phyloP scores from a whole-genome alignment of 2,797 vertebrate genomes.

The Ciconia nigra region DNA sequence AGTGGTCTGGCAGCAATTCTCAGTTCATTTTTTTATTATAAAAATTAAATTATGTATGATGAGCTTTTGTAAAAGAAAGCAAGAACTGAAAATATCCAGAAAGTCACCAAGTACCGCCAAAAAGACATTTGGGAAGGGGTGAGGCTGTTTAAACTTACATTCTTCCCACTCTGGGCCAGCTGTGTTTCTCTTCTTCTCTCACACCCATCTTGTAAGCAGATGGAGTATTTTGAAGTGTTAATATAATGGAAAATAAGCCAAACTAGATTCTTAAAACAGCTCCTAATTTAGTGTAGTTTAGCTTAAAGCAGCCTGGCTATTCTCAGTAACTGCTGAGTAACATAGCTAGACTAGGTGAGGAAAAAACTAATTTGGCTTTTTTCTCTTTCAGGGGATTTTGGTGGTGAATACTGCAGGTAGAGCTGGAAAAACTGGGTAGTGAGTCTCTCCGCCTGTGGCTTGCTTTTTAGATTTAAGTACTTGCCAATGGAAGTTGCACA shows the following conservation, averaged over 20 bases:
- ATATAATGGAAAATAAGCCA: slow-evolving; percentile 37
- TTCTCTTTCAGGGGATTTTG: background rate
- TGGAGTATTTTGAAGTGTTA: slow-evolving; percentile 59
- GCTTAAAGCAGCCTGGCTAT: background rate
- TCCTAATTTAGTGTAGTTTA: slow-evolving; percentile 30
- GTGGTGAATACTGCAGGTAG: background rate
- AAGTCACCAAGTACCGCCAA: slow-evolving; percentile 36
- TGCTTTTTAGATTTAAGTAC: background rate
- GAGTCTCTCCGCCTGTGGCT: background rate
- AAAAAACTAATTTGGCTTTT: slow-evolving; percentile 11
- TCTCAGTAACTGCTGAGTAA: slow-evolving; percentile 4
- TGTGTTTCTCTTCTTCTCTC: slow-evolving; percentile 56
- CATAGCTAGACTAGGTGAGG: background rate
- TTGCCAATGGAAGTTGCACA: background rate
- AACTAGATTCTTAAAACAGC: slow-evolving; percentile 26
- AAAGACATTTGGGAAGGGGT: slow-evolving; percentile 60
- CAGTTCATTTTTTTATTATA: slow-evolving; percentile 32
- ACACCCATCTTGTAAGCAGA: slow-evolving; percentile 65
- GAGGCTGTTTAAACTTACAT: slow-evolving; percentile 58
- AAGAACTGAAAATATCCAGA: slow-evolving; percentile 64
- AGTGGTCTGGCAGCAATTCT: slow-evolving; percentile 23
- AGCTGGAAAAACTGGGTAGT: background rate
- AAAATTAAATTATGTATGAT: slow-evolving; percentile 48
- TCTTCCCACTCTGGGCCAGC: slow-evolving; percentile 50
- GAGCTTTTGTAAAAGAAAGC: slow-evolving; percentile 44